A percentile compares a stretch with the other conserved stretches of the same genome.
Evolutionary conservation across 1,140 invertebrate genomes (phyloP).

Genomic region (Eufriesea mexicana): DNA sequence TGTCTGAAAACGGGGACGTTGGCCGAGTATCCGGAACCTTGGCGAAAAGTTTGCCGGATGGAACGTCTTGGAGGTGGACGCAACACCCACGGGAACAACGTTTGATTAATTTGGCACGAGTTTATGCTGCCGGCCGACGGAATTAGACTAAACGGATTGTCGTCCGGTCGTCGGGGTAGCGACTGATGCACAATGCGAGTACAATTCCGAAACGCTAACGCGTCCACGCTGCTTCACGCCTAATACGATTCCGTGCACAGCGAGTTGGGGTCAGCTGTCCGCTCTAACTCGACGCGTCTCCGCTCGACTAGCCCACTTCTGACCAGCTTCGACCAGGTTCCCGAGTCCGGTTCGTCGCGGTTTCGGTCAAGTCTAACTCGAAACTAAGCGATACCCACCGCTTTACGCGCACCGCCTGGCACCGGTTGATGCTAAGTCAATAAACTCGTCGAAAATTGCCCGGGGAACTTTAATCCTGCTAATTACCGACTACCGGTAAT

Average conservation of each 20-base stretch:
- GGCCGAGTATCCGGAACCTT: background rate
- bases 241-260: conserved; percentile 77
- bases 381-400: conserved; percentile 12
- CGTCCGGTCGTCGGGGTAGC: conserved; percentile 65
- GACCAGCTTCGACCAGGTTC: background rate
- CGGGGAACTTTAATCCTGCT: conserved; percentile 26
- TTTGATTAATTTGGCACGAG: conserved; percentile 67
- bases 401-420: background rate
- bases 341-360: conserved; percentile 1
- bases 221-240: conserved; percentile 67
- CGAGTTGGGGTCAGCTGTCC: conserved; percentile 74
- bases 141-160: conserved; percentile 81
- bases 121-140: conserved; percentile 70
- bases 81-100: conserved; percentile 30
- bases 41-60: background rate
- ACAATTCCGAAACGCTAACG: conserved; percentile 76
- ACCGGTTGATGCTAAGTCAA: conserved; percentile 23
- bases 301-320: conserved; percentile 55
- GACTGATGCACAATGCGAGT: conserved; percentile 75
- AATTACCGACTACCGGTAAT: conserved; percentile 18
- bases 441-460: conserved; percentile 34
- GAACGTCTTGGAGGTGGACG: background rate
- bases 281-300: conserved; percentile 71
- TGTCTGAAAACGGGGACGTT: background rate
- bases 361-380: conserved; percentile 46